Evolutionary conservation across 64 coral and sea anemone species (phyloP).

Genomic region (Stichodactyla mertensii): DNA sequence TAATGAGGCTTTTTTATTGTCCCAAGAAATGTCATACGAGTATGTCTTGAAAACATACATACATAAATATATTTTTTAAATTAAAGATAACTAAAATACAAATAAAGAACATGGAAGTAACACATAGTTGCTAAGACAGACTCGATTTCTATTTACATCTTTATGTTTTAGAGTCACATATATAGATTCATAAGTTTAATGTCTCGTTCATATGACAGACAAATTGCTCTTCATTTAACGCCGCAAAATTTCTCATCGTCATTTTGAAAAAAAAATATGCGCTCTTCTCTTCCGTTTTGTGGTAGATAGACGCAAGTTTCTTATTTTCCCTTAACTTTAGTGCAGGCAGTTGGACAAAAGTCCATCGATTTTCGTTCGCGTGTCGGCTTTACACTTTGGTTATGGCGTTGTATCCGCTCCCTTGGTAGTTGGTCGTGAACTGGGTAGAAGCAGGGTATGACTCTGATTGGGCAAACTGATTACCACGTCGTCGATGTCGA

Average conservation of each 20-base stretch:
- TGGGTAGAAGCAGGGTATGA: neutral
- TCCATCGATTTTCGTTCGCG: neutral
- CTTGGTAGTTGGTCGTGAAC: slow-evolving; percentile 19
- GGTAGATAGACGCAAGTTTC: too few relatives aligned
- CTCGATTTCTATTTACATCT: neutral
- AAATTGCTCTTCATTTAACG: too few relatives aligned
- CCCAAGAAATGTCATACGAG: neutral
- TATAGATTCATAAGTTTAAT: neutral
- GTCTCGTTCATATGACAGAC: too few relatives aligned
- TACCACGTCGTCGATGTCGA: neutral
- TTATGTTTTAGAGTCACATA: neutral
- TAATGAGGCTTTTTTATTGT: too few relatives aligned
- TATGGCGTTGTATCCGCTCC: neutral
- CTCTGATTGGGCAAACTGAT: slow-evolving; percentile 6
- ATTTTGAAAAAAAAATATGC: too few relatives aligned
- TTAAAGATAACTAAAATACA: neutral
- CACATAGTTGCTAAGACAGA: neutral
- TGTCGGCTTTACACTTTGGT: neutral
- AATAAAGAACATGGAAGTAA: neutral
- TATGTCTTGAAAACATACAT: neutral
- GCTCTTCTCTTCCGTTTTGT: too few relatives aligned
- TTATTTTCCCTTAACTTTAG: neutral
- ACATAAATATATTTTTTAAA: neutral
- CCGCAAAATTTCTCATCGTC: too few relatives aligned
- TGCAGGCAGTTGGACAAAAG: neutral